Evolutionary conservation across 2,113 vertebrate species (phyloP).

Genomic region (Gadus chalcogrammus): DNA sequence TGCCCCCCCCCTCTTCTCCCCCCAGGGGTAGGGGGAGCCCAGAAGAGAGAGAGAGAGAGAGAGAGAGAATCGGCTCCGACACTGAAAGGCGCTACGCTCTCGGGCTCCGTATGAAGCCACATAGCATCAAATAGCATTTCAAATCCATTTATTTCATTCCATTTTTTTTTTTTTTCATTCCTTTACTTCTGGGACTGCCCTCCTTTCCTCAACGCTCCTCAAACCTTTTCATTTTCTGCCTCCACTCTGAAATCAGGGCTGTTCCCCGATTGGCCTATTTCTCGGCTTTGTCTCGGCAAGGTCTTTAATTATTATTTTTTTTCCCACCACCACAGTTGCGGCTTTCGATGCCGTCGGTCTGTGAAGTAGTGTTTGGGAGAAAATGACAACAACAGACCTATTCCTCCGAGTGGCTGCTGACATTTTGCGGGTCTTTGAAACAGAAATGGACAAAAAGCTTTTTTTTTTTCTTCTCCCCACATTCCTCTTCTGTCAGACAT

Average conservation of each 20-base stretch:
- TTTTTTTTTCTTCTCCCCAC: background rate
- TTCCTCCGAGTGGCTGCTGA: slow-evolving; percentile 45
- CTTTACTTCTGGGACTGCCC: slow-evolving; percentile 15
- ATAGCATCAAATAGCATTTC: slow-evolving; percentile 58
- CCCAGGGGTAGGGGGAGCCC: too few species aligned
- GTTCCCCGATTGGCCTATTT: slow-evolving; percentile 45
- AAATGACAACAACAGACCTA: slow-evolving; percentile 21
- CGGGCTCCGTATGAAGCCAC: slow-evolving; percentile 29
- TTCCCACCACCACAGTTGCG: slow-evolving; percentile 23
- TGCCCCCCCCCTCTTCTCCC: slow-evolving; percentile 13
- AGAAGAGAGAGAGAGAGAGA: slow-evolving; percentile 28
- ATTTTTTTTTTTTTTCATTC: slow-evolving; percentile 23
- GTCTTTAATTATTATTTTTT: slow-evolving; percentile 22
- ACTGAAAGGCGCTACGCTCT: too few species aligned
- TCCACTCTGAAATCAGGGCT: slow-evolving; percentile 48
- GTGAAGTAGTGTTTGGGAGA: slow-evolving; percentile 28
- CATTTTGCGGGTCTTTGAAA: slow-evolving; percentile 52
- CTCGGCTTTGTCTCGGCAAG: background rate
- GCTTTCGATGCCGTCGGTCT: slow-evolving; percentile 21
- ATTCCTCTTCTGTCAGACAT: too few species aligned
- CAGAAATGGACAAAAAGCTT: slow-evolving; percentile 30
- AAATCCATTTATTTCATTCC: slow-evolving; percentile 63
- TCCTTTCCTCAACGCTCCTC: slow-evolving; percentile 11
- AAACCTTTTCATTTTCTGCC: slow-evolving; percentile 33
- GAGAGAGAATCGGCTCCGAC: slow-evolving; percentile 9